phyloP scores from a whole-genome alignment of 2,113 vertebrate species.

The Epinephelus fuscoguttatus region DNA sequence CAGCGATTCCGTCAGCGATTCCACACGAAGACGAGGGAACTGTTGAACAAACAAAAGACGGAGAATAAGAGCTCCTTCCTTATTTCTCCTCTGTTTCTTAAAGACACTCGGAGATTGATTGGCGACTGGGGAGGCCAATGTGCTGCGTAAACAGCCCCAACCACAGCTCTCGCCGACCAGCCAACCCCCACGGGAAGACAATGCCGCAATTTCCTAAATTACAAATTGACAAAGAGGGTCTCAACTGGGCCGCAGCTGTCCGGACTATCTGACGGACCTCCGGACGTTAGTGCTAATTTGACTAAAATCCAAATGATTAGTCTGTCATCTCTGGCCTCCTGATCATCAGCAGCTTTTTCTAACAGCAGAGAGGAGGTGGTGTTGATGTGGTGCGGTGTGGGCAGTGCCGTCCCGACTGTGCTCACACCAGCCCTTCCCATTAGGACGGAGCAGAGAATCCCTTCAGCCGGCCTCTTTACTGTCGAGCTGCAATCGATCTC shows the following conservation, averaged over 20 bases:
- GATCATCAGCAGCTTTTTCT: conserved; percentile 38
- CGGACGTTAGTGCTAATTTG: conserved; percentile 63
- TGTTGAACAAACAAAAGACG: conserved; percentile 66
- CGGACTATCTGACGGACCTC: conserved; percentile 38
- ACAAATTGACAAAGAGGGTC: conserved; percentile 77
- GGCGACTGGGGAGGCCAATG: conserved; percentile 59
- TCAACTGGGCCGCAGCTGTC: conserved; percentile 28
- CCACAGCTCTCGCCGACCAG: conserved; percentile 37
- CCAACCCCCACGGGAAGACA: conserved; percentile 69
- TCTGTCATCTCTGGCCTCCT: conserved; percentile 38
- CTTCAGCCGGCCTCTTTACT: conserved; percentile 54
- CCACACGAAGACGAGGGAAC: conserved; percentile 29
- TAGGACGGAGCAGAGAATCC: conserved; percentile 53
- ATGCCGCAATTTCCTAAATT: conserved; percentile 78
- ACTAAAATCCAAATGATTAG: conserved; percentile 66
- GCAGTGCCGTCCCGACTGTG: background rate
- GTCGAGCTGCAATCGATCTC: conserved; percentile 68
- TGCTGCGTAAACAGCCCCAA: conserved; percentile 74
- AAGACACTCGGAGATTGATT: conserved; percentile 69
- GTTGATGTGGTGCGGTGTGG: conserved; percentile 16
- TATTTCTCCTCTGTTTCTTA: conserved; percentile 28
- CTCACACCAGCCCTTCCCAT: conserved; percentile 22
- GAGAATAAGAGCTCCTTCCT: conserved; percentile 51
- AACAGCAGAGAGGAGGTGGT: conserved; percentile 14
- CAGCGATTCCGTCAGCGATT: conserved; percentile 52